Conservation (phyloP, 2,888 invertebrate species). For the Pristionchus japonicus region DNA sequence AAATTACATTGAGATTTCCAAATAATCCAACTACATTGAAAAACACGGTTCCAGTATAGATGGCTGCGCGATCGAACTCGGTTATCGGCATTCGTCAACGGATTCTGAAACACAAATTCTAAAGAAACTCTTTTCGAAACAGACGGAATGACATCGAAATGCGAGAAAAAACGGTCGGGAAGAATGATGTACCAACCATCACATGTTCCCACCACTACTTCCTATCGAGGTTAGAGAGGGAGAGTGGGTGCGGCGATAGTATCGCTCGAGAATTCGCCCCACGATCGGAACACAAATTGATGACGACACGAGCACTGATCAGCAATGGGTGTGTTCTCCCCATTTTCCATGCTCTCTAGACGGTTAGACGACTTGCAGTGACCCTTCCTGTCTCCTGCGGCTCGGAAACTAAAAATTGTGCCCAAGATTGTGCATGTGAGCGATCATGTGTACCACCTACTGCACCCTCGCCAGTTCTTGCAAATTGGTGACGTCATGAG, state of each 20-base stretch:
- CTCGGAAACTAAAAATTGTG: too few relatives aligned
- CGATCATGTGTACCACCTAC: too few relatives aligned
- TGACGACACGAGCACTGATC: not conserved
- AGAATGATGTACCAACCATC: not conserved
- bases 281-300: not conserved
- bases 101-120: not conserved
- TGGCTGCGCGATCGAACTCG: not conserved
- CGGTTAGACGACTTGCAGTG: too few relatives aligned
- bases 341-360: too few relatives aligned
- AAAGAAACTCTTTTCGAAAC: not conserved
- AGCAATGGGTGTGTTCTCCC: too few relatives aligned
- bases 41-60: not conserved
- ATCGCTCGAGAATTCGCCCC: not conserved
- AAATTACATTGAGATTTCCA: constrained; percentile 33
- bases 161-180: not conserved
- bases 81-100: not conserved
- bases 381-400: too few relatives aligned
- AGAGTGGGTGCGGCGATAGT: not conserved
- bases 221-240: too few relatives aligned
- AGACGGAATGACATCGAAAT: not conserved
- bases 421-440: too few relatives aligned
- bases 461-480: too few relatives aligned
- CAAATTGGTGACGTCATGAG: too few relatives aligned
- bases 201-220: not conserved
- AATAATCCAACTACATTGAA: constrained; percentile 38